Conservation (phyloP, 2,888 invertebrate species). For the Saturnia pavonia region DNA sequence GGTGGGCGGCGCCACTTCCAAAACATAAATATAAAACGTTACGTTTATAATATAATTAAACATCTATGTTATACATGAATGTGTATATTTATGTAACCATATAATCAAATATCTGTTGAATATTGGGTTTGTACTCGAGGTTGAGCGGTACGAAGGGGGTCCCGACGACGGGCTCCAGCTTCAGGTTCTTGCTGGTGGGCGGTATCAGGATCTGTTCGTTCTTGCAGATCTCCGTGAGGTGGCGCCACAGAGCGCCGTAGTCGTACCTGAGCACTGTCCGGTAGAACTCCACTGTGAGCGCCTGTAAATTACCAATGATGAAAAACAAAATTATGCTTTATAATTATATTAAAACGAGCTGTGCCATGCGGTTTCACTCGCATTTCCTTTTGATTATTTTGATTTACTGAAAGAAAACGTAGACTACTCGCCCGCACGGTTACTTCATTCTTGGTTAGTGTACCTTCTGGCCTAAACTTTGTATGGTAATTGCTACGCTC, state of each 20-base stretch:
- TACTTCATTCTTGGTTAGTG: too few relatives aligned
- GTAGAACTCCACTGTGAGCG: slow-evolving; percentile 78
- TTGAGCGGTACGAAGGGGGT: slow-evolving; percentile 53
- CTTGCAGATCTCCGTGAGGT: slow-evolving; percentile 54
- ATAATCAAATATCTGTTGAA: slow-evolving; percentile 57
- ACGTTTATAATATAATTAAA: too few relatives aligned
- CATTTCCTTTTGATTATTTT: too few relatives aligned
- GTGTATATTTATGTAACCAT: slow-evolving; percentile 32
- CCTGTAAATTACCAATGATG: slow-evolving; percentile 53
- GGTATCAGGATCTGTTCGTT: slow-evolving; percentile 46
- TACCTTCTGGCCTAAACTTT: too few relatives aligned
- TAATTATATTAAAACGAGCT: too few relatives aligned
- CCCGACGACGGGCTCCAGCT: slow-evolving; percentile 48
- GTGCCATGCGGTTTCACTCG: too few relatives aligned
- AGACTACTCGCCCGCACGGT: too few relatives aligned
- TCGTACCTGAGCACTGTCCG: slow-evolving; percentile 73
- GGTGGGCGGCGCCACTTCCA: background rate
- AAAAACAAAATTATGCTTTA: background rate
- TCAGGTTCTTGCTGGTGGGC: slow-evolving; percentile 33
- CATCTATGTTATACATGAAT: background rate
- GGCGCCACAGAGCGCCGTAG: slow-evolving; percentile 61
- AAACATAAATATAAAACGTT: background rate
- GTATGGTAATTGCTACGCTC: too few relatives aligned
- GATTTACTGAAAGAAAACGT: too few relatives aligned
- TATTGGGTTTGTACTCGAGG: slow-evolving; percentile 50